These are phyloP conservation scores for Psilopogon haemacephalus DNA, from an alignment of 2,113 vertebrate genomes.

Conservation along the genomic window DNA sequence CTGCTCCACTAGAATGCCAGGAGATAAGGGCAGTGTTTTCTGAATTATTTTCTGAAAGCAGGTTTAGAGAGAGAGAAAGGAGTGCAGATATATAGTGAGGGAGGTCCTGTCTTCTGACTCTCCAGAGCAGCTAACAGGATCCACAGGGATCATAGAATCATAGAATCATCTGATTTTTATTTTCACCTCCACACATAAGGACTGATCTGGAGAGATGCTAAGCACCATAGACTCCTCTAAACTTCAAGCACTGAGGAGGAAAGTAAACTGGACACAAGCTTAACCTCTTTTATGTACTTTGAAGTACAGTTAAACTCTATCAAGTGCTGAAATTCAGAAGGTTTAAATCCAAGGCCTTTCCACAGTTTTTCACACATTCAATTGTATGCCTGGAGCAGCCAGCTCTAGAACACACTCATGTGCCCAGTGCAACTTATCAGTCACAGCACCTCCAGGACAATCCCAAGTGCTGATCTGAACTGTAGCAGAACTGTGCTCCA, in stretches of 20 bases:
- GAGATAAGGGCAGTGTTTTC: neutral
- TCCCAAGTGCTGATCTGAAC: neutral
- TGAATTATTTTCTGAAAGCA: neutral
- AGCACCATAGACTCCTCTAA: neutral
- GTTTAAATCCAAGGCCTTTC: neutral
- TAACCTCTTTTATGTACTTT: neutral
- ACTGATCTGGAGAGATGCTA: neutral
- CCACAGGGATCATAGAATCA: accelerated
- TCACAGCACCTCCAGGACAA: accelerated
- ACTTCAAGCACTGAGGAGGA: neutral
- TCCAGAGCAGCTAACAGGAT: neutral
- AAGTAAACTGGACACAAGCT: neutral
- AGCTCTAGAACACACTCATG: neutral
- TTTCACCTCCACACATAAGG: neutral
- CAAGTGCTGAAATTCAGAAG: neutral
- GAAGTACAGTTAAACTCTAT: neutral
- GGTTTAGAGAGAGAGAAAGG: neutral
- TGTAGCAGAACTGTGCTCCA: neutral
- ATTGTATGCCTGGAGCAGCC: neutral
- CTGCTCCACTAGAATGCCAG: neutral
- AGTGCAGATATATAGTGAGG: neutral
- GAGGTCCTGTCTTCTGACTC: accelerated
- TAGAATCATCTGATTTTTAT: neutral
- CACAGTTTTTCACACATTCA: neutral
- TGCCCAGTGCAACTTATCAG: accelerated